Evolutionary conservation across 35 echinoderm and acorn worm species (phyloP).

Genomic region (Lytechinus pictus): DNA sequence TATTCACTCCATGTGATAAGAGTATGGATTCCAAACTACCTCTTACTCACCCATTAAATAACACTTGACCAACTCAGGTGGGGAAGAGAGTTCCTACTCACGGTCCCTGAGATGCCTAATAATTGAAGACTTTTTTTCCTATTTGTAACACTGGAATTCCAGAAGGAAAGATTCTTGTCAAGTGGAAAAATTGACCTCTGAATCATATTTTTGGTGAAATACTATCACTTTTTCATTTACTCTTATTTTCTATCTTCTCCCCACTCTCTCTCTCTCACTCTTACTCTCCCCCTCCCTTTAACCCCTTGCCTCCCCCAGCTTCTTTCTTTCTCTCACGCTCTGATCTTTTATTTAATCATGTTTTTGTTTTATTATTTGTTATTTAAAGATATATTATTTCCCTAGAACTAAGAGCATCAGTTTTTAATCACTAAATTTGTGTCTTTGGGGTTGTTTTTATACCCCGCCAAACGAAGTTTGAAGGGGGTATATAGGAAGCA

Average conservation of each 20-base stretch:
- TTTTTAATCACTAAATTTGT: no score
- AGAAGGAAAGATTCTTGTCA: neutral
- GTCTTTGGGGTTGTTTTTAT: no score
- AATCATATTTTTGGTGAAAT: neutral
- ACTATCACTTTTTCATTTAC: neutral
- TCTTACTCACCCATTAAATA: slow-evolving; percentile 13
- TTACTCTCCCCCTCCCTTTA: no score
- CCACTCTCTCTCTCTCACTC: neutral
- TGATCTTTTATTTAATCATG: no score
- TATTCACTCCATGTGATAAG: neutral
- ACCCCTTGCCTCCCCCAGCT: no score
- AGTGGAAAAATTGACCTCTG: slow-evolving; percentile 1
- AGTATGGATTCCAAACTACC: neutral
- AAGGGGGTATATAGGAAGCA: no score
- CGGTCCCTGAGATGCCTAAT: neutral
- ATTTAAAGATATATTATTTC: no score
- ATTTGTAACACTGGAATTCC: slow-evolving; percentile 1
- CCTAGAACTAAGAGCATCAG: no score
- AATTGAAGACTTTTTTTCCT: neutral
- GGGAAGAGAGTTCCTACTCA: neutral
- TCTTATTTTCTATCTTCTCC: neutral
- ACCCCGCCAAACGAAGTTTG: no score
- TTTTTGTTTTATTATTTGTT: no score
- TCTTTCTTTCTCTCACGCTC: no score
- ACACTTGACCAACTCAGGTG: neutral